phyloP scores from a whole-genome alignment of 1,140 invertebrate genomes.

The Sitobion miscanthi region DNA sequence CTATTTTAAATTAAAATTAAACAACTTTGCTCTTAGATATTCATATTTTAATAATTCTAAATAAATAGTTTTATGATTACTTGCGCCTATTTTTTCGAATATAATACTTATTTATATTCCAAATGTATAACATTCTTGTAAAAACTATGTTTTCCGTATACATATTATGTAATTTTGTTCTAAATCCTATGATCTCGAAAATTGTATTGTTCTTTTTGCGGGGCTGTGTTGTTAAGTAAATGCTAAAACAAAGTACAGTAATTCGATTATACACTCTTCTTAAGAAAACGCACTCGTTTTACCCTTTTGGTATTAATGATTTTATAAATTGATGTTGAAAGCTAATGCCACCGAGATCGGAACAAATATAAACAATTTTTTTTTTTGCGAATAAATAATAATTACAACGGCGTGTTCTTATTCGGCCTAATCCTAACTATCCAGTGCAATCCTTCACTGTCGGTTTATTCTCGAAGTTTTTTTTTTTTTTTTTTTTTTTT shows the following conservation, averaged over 20 bases:
- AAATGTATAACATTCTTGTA: background rate
- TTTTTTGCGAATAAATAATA: background rate
- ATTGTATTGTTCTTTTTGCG: background rate
- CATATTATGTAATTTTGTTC: background rate
- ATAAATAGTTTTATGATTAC: background rate
- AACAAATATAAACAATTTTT: background rate
- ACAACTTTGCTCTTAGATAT: background rate
- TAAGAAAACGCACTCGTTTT: background rate
- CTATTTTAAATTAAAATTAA: background rate
- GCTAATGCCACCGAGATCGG: background rate
- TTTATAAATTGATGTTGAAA: constrained; percentile 21
- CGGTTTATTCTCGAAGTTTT: background rate
- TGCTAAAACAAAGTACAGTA: background rate
- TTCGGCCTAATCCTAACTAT: background rate
- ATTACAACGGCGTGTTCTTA: background rate
- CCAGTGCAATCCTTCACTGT: background rate
- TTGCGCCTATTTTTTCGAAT: background rate
- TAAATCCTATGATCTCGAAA: background rate
- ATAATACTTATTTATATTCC: background rate
- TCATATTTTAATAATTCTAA: background rate
- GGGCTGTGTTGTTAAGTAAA: background rate
- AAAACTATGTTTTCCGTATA: background rate
- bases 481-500: too few species aligned
- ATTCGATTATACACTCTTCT: background rate
- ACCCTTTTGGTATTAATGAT: background rate